A percentile compares a stretch with the other conserved stretches of the same genome.
phyloP scores from a whole-genome alignment of 2,113 vertebrate genomes.

The Martes martes region DNA sequence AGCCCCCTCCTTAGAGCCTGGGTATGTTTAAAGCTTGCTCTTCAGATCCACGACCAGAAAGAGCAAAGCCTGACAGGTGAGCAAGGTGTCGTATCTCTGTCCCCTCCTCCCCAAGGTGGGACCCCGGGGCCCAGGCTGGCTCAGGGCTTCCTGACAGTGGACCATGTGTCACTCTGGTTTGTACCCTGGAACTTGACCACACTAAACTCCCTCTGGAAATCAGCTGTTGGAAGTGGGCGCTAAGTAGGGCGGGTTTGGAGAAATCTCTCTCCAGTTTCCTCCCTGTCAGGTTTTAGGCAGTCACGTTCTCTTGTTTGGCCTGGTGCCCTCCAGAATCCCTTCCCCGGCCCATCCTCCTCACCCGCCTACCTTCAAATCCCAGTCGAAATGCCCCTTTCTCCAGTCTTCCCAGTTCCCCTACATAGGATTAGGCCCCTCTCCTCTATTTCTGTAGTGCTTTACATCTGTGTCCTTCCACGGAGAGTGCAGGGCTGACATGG shows the following conservation, averaged over 20 bases:
- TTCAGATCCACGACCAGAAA: not conserved
- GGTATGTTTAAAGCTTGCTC: not conserved
- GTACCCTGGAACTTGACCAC: not conserved
- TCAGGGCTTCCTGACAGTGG: not conserved
- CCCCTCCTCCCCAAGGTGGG: accelerated
- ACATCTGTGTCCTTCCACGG: not conserved
- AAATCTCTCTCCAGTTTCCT: not conserved
- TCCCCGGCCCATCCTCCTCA: not conserved
- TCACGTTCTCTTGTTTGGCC: not conserved
- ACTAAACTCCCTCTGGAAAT: not conserved
- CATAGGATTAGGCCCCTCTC: not conserved
- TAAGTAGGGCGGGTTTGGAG: not conserved
- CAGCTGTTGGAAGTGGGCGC: not conserved
- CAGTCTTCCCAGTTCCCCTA: not conserved
- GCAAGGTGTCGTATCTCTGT: not conserved
- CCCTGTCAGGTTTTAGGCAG: not conserved
- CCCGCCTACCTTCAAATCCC: not conserved
- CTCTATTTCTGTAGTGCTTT: not conserved
- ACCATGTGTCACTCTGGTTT: not conserved
- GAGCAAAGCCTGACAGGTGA: not conserved
- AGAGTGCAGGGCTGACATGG: not conserved
- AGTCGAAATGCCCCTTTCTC: not conserved
- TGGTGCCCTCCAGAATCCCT: not conserved
- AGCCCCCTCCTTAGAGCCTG: too few species aligned
- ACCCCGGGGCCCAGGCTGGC: not conserved